Base-by-base conservation (phyloP, 2,113 vertebrate genomes). In the Carassius auratus region DNA sequence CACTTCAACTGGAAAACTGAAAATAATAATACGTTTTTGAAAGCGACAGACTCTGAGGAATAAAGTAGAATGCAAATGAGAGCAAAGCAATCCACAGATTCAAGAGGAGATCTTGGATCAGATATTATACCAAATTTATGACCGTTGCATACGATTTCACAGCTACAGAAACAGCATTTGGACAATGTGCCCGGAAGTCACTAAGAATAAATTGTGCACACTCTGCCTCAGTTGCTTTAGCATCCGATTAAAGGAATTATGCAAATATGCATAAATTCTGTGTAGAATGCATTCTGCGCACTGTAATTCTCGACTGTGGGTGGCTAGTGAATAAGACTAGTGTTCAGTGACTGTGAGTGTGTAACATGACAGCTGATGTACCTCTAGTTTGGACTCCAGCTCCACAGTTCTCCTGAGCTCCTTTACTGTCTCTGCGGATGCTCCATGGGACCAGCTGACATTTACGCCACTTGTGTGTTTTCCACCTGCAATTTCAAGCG, bases 391-490 rank as follows among this genome's bases (percentile, higher is more conserved):
- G 98, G 13, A 97, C 93, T 38, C 98, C 98, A 2, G 96, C 95
- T 15, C 98, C 98, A 66, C 98, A 99, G 21, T 95, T 95, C 91
- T 99, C 98, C 45, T 98, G 97, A 0, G 96, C 96, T 73, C 96
- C 96, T 0, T 96, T 95, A 64, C 93, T 95, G 76, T 95, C 95
- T 76, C 97, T 96, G 3, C 96, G 94, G 81, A 99, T 93, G 0
- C 94, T 94, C 98, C 98, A 99, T 0, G 98, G 97, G 0, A 98
- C 98, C 69, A 99, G 91, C 73, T 99, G 98, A 93, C 98, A 99
- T 76, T 97, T 94, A 79, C 97, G 97, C 98, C 98, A 99, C 77
- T 99, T 99, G 92, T 99, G 98, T 0, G 96, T 97, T 92, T 99
- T 99, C 98, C 98, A 99, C 87, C 98, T 99, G 74, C 23, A 73